Percentiles rank a stretch among this genome's conserved stretches.
These are phyloP conservation scores for Pagetopsis macropterus DNA, from an alignment of 2,797 vertebrate genomes.

Conservation along the genomic window DNA sequence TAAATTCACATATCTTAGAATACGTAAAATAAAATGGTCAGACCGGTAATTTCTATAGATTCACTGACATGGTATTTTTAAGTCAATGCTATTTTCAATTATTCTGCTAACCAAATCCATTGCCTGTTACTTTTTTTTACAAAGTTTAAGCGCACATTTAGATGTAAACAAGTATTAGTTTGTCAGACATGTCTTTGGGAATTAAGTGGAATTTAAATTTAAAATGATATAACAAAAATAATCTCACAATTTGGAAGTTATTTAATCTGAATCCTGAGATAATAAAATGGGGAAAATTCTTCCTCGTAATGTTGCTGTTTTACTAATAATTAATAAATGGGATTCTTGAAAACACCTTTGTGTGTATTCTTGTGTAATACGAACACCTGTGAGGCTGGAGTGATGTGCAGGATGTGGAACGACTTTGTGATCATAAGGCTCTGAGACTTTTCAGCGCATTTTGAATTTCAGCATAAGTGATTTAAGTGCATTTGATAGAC, in stretches of 20 bases:
- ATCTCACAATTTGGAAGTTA: neutral
- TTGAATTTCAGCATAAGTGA: constrained; percentile 60
- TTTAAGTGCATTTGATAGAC: constrained; percentile 50
- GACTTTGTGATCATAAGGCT: neutral
- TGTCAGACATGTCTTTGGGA: neutral
- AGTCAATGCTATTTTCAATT: neutral
- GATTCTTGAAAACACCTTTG: neutral
- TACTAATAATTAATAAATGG: neutral
- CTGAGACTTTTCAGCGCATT: constrained; percentile 31
- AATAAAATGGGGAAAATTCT: neutral
- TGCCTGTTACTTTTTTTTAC: neutral
- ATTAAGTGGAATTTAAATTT: neutral
- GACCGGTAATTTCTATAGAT: constrained; percentile 1
- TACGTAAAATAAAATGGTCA: neutral
- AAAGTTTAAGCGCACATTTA: neutral
- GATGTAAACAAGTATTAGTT: neutral
- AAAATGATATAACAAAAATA: neutral
- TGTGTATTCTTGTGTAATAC: neutral
- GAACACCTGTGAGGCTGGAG: constrained; percentile 4
- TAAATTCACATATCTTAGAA: neutral
- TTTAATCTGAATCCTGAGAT: constrained; percentile 14
- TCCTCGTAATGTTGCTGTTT: neutral
- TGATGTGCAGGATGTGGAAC: neutral
- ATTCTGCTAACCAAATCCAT: neutral
- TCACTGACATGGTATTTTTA: neutral